Evolutionary conservation across 2,888 invertebrate species (phyloP).

Genomic region (Tetranychus piercei): DNA sequence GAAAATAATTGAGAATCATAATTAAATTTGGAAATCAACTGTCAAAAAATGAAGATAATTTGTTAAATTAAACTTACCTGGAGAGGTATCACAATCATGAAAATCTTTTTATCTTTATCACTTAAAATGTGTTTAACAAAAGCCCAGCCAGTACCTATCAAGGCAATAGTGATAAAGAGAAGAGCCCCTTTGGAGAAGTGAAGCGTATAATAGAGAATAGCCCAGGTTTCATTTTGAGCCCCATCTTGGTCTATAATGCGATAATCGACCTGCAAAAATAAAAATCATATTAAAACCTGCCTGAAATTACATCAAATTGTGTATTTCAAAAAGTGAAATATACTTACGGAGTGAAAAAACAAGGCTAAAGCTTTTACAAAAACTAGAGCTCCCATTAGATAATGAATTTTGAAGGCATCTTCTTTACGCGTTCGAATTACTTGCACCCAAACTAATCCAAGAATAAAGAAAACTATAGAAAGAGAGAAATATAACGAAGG

Average conservation of each 20-base stretch:
- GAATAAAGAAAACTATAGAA: conserved; percentile 60
- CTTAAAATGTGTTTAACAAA: conserved; percentile 93
- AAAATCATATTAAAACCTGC: not conserved
- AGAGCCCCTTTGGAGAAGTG: conserved; percentile 85
- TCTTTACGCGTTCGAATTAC: conserved; percentile 54
- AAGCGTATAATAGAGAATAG: conserved; percentile 88
- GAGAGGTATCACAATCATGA: conserved; percentile 88
- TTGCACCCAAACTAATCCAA: conserved; percentile 81
- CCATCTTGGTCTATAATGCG: conserved; percentile 83
- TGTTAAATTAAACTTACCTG: conserved; percentile 45
- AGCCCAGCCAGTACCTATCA: conserved; percentile 96
- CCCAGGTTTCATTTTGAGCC: conserved; percentile 90
- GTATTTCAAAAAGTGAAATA: too few species aligned
- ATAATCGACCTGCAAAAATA: conserved; percentile 34
- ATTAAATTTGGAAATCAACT: not conserved
- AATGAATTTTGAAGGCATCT: conserved; percentile 73
- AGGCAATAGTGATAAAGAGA: conserved; percentile 79
- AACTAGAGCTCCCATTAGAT: conserved; percentile 82
- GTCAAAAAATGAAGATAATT: conserved; percentile 5
- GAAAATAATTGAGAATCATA: not conserved
- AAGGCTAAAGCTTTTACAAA: conserved; percentile 75
- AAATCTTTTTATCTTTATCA: conserved; percentile 85
- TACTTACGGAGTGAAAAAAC: conserved; percentile 62
- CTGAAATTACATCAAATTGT: too few species aligned
- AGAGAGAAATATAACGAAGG: conserved; percentile 80